Evolutionary conservation across 2,888 invertebrate species (phyloP).

Genomic region (Capitulum mitella): DNA sequence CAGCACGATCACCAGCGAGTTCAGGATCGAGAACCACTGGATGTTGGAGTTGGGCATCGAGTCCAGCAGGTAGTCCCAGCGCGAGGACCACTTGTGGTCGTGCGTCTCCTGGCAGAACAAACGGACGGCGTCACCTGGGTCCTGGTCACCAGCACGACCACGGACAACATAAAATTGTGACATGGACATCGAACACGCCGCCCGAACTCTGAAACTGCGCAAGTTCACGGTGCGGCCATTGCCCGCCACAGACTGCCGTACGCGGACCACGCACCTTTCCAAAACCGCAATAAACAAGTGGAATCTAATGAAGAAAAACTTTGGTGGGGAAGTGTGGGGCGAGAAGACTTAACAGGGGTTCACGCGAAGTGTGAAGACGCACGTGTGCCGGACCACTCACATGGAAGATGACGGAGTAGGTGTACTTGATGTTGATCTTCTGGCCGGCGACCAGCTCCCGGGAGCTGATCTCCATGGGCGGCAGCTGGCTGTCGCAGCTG

Average conservation of each 20-base stretch:
- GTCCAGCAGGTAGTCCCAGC: constrained; percentile 98
- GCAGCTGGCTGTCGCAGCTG: constrained; percentile 34
- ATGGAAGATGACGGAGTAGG: constrained; percentile 76
- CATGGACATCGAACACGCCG: no score
- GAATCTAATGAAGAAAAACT: not conserved
- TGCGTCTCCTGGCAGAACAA: constrained; percentile 56
- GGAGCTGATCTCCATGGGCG: constrained; percentile 58
- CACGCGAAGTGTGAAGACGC: constrained; percentile 3
- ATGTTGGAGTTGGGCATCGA: constrained; percentile 98
- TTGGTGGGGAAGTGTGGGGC: no score
- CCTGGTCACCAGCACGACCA: no score
- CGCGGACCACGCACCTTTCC: no score
- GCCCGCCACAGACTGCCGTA: no score
- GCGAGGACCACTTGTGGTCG: constrained; percentile 91
- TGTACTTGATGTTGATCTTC: constrained; percentile 63
- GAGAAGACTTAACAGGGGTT: no score
- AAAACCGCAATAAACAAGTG: no score
- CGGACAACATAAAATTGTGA: no score
- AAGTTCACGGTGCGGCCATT: no score
- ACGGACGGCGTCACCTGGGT: no score
- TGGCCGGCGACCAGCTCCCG: constrained; percentile 49
- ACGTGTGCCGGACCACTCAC: constrained; percentile 43
- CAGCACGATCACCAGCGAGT: constrained; percentile 91
- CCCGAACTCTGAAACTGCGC: no score
- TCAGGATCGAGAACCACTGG: constrained; percentile 98